phyloP scores from a whole-genome alignment of 2,113 vertebrate genomes.

The Eulemur rufifrons region DNA sequence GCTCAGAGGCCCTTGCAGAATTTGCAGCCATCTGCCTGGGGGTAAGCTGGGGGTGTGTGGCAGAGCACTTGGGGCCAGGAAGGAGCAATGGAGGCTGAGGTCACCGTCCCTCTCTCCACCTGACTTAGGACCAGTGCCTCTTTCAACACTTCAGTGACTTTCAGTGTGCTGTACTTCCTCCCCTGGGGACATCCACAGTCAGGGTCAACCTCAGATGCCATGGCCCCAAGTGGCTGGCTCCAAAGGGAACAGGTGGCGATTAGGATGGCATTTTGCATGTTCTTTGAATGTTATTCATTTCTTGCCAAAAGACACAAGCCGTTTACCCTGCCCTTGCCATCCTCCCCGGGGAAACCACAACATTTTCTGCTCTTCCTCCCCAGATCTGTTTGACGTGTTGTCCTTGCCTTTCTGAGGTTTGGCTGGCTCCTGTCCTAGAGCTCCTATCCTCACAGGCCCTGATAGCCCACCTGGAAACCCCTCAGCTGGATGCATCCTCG shows the following conservation, averaged over 20 bases:
- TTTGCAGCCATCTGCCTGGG: conserved; percentile 63
- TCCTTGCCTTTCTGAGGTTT: background rate
- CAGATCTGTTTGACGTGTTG: background rate
- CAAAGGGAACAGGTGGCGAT: conserved; percentile 68
- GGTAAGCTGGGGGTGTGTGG: background rate
- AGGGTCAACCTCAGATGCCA: background rate
- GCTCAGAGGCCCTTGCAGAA: conserved; percentile 68
- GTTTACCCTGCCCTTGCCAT: background rate
- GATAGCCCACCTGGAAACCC: background rate
- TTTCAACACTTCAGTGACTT: conserved; percentile 13
- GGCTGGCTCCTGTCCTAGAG: background rate
- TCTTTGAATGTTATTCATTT: conserved; percentile 65
- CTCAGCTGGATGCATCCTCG: background rate
- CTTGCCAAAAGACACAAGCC: conserved; percentile 44
- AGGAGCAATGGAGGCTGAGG: background rate
- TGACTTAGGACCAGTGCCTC: background rate
- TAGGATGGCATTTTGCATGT: conserved; percentile 50
- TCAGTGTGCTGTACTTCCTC: conserved; percentile 6
- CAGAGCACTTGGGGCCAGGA: conserved; percentile 40
- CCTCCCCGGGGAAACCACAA: background rate
- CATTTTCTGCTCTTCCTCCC: background rate
- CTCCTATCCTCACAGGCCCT: background rate
- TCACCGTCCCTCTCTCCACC: background rate
- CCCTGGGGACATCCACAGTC: conserved; percentile 8
- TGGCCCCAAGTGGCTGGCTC: background rate